Evolutionary conservation across 1,140 invertebrate genomes (phyloP), one percentile per base, ranked within the genome.

Genomic region (Drosophila mayri): DNA sequence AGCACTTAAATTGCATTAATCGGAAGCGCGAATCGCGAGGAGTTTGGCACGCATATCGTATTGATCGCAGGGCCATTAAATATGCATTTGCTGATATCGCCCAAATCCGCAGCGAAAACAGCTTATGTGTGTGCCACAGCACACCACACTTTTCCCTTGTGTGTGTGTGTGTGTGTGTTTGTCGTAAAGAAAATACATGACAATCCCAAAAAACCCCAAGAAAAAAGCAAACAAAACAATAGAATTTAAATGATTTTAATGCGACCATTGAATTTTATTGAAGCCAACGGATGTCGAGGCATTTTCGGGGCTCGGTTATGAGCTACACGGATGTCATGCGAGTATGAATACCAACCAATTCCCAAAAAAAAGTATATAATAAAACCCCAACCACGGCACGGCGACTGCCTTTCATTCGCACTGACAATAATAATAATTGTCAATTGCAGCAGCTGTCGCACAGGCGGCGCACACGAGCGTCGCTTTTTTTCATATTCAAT

Each of bases 191-290:
- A 61, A 83, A 62, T 62, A 75, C 61, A 86, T 86, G 78, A 80
- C 67, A 79, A 87, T 87, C 68, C 44, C 57, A 58, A 67, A 63
- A 64, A 63, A 57, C 35, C 58, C 54, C 47, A 73, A 68, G 57
- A 68, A 55, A 75, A 75, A 71, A 78, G 64, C 77, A 80, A 76
- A 65, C 82, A 88, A 85, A 90, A 90, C 85, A 88, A 88, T 88
- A 90, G 84, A 88, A 88, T 88, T 88, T 88, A 88, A 88, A 88
- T 90, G 84, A 88, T 88, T 88, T 88, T 88, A 88, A 88, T 88
- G 85, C 84, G 84, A 66, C 79, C 85, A 90, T 88, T 85, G 85
- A 76, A 88, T 88, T 88, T 88, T 88, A 90, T 88, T 77, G 85
- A 78, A 88, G 76, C 72, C 72, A 55, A 73, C 84, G 80, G 55